phyloP scores from a whole-genome alignment of 2,113 vertebrate species.

The Corydoras sp. region DNA sequence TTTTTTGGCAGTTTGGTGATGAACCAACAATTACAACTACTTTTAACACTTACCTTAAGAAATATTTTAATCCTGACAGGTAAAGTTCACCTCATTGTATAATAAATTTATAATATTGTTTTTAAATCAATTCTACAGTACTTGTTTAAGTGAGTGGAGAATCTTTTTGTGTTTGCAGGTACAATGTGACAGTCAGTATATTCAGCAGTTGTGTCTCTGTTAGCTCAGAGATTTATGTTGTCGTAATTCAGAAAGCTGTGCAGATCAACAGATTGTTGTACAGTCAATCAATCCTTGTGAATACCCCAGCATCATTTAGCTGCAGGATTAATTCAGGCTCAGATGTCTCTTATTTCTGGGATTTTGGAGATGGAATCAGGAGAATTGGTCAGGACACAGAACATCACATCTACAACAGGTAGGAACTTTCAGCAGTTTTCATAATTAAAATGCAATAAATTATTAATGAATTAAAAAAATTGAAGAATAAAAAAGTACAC shows the following conservation, averaged over 20 bases:
- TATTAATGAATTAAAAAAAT: no score
- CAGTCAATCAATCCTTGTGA: constrained; percentile 58
- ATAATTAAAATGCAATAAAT: not conserved
- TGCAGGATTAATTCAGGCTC: constrained; percentile 69
- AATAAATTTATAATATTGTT: no score
- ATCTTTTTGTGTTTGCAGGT: constrained; percentile 52
- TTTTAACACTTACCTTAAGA: constrained; percentile 55
- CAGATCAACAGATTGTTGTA: constrained; percentile 63
- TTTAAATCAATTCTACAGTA: not conserved
- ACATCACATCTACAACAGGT: constrained; percentile 66
- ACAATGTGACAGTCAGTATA: constrained; percentile 57
- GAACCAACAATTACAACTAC: constrained; percentile 50
- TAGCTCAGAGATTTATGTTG: constrained; percentile 52
- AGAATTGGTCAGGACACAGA: constrained; percentile 50
- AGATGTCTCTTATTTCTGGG: constrained; percentile 65
- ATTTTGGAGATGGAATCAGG: constrained; percentile 69
- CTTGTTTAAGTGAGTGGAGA: not conserved
- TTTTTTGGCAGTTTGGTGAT: constrained; percentile 74
- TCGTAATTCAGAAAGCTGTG: constrained; percentile 65
- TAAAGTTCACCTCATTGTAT: constrained; percentile 28
- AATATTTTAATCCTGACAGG: constrained; percentile 62
- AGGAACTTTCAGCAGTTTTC: not conserved
- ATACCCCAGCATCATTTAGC: constrained; percentile 57
- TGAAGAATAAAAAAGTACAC: no score
- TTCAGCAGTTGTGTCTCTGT: constrained; percentile 44